Conservation (phyloP, 2,888 invertebrate species). For the Xanthorhoe designata region DNA sequence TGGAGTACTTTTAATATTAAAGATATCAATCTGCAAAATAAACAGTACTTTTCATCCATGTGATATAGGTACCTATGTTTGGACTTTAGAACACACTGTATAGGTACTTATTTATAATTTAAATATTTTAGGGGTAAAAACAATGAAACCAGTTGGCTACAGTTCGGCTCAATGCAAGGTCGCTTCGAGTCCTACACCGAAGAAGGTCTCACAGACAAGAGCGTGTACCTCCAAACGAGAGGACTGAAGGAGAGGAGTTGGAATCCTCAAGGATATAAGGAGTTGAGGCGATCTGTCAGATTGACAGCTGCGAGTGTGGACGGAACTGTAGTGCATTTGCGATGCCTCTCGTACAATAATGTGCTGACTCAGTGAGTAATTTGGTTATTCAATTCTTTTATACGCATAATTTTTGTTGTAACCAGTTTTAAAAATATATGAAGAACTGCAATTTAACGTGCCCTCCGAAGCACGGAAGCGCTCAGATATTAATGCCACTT, state of each 20-base stretch:
- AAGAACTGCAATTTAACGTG: too few relatives aligned
- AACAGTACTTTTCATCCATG: too few relatives aligned
- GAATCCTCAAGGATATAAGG: conserved; percentile 60
- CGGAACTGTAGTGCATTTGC: conserved; percentile 85
- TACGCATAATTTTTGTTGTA: too few relatives aligned
- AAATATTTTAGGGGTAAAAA: conserved; percentile 63
- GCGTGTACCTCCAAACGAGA: conserved; percentile 78
- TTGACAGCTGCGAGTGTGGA: conserved; percentile 76
- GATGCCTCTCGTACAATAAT: conserved; percentile 79
- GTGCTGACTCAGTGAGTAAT: conserved; percentile 84
- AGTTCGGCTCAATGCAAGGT: conserved; percentile 88
- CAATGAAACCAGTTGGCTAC: conserved; percentile 83
- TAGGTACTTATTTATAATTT: neutral
- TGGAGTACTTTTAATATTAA: too few relatives aligned
- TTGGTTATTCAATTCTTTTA: neutral
- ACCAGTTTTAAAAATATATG: too few relatives aligned
- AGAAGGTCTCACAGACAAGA: conserved; percentile 60
- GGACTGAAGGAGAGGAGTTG: conserved; percentile 80
- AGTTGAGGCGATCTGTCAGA: conserved; percentile 60
- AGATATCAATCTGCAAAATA: too few relatives aligned
- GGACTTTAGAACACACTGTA: neutral
- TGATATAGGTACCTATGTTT: neutral
- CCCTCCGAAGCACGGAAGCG: too few relatives aligned
- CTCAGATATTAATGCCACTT: too few relatives aligned
- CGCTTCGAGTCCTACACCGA: conserved; percentile 77